Conservation (phyloP, 2,888 invertebrate genomes). For the Drosophila rubida region DNA sequence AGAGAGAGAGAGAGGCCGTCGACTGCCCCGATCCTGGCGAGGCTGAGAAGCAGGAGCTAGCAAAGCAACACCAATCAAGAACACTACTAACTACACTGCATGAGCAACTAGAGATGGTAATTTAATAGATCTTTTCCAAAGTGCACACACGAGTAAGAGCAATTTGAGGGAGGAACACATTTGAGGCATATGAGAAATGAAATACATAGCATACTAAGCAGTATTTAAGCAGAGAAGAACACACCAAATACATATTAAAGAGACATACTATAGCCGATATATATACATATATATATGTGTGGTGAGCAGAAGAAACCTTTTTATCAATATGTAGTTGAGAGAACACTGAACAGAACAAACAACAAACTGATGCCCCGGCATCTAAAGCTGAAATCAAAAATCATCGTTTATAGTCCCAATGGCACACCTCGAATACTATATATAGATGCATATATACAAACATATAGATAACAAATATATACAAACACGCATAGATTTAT, state of each 20-base stretch:
- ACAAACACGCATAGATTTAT: conserved; percentile 44
- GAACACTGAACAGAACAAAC: conserved; percentile 22
- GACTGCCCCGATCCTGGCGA: conserved; percentile 29
- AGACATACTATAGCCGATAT: conserved; percentile 25
- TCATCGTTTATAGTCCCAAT: conserved; percentile 69
- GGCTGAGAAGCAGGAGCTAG: too few species aligned
- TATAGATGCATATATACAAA: conserved; percentile 21
- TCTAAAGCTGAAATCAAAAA: conserved; percentile 72
- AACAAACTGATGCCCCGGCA: conserved; percentile 15
- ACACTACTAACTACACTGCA: not conserved
- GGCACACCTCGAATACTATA: conserved; percentile 52
- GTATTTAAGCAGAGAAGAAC: not conserved
- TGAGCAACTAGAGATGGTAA: conserved; percentile 4
- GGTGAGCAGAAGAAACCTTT: conserved; percentile 53
- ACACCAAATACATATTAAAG: conserved; percentile 18
- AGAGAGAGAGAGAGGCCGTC: too few species aligned
- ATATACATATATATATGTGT: too few species aligned
- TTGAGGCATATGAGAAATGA: conserved; percentile 62
- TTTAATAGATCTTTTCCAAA: conserved; percentile 38
- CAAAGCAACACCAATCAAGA: not conserved
- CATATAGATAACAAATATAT: conserved; percentile 44
- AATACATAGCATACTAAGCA: conserved; percentile 20
- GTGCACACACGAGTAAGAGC: conserved; percentile 38
- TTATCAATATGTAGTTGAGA: conserved; percentile 60
- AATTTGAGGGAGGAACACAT: conserved; percentile 44